phyloP scores from a whole-genome alignment of 2,888 invertebrate species.

The Orthonevra nobilis region DNA sequence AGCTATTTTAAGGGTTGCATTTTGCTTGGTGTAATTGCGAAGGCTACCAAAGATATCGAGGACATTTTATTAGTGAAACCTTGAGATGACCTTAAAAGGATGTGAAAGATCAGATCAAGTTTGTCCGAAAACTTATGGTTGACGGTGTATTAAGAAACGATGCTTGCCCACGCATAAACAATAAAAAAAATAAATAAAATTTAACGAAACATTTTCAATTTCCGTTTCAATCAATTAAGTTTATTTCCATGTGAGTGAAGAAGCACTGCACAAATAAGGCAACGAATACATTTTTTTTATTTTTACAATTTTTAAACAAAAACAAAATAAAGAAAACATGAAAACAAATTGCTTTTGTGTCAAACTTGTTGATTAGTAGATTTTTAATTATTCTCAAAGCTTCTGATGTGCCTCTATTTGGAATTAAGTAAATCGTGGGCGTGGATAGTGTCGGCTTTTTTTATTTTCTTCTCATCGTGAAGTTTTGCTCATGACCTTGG shows the following conservation, averaged over 20 bases:
- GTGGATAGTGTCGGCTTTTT: conserved; percentile 41
- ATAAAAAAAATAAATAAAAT: no score
- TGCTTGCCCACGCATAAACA: no score
- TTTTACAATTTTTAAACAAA: no score
- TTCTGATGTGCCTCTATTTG: conserved; percentile 40
- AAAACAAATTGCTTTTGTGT: conserved; percentile 49
- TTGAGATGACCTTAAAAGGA: no score
- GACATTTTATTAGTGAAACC: no score
- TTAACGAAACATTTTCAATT: not conserved
- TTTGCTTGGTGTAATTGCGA: no score
- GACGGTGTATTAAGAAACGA: no score
- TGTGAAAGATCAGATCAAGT: no score
- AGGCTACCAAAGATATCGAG: no score
- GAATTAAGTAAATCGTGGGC: conserved; percentile 64
- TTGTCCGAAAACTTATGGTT: no score
- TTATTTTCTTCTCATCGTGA: conserved; percentile 3
- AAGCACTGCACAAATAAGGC: conserved; percentile 37
- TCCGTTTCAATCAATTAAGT: conserved; percentile 50
- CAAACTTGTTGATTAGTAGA: conserved; percentile 57
- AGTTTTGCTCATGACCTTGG: conserved; percentile 77
- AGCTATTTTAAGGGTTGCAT: no score
- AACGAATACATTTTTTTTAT: conserved; percentile 47
- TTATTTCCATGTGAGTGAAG: conserved; percentile 58
- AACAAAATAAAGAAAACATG: no score
- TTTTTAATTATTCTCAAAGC: conserved; percentile 33